Evolutionary conservation across 1,140 invertebrate species (phyloP), one percentile per base, ranked within the genome.

Genomic region (Caerostris extrusa): DNA sequence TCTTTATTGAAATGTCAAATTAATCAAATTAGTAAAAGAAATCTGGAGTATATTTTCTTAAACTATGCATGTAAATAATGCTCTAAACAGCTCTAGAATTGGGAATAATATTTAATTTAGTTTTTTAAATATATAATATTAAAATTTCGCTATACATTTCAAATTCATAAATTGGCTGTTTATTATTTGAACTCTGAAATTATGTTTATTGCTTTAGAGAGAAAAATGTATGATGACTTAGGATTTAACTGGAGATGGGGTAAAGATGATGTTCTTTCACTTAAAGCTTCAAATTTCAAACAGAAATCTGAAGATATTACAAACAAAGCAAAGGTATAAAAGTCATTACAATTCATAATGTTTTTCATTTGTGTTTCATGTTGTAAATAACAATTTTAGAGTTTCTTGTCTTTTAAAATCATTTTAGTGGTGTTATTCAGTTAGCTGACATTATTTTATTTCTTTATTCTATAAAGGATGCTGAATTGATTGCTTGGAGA

Each of bases 251-350:
- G 93, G 87, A 93, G 94, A 53, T 94, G 92, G 91, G 94, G 94
- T 61, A 91, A 95, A 67, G 95, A 95, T 50, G 95, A 96, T 94
- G 89, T 95, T 12, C 90, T 96, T 14, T 93, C 95, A 12, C 93
- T 95, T 10, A 95, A 95, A 92, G 96, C 96, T 8, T 95, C 95
- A 58, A 95, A 95, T 60, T 90, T 96, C 7, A 95, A 95, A 91
- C 94, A 95, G 61, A 95, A 95, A 83, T 95, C 96, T 14, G 95
- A 95, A 77, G 95, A 96, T 94, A 88, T 96, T 17, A 94, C 94
- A 34, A 95, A 90, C 71, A 95, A 95, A 85, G 94, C 95, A 83
- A 95, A 95, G 95, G 95, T 95, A 94, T 94, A 57, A 56, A 7
- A 19, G 14, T 4, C 10, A 86, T 83, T 69, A 34, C 34, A 34